phyloP scores from a whole-genome alignment of 2,888 invertebrate species.

The Belgica antarctica region DNA sequence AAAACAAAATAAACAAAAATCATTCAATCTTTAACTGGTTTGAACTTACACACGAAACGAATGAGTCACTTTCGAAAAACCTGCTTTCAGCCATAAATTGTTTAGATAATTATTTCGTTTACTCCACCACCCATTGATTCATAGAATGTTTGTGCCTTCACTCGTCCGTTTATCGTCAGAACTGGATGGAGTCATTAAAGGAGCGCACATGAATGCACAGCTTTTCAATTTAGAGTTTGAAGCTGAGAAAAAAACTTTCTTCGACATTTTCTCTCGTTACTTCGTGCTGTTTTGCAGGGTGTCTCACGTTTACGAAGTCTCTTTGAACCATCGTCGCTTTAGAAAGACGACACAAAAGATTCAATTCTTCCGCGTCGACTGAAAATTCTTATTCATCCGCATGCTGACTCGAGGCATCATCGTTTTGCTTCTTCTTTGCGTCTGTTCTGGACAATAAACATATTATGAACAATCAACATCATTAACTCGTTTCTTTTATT shows the following conservation, averaged over 20 bases:
- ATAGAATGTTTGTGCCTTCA: constrained; percentile 29
- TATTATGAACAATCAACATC: constrained; percentile 15
- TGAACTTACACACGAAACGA: constrained; percentile 3
- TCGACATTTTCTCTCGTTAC: not conserved
- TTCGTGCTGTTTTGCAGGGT: constrained; percentile 6
- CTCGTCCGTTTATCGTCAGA: constrained; percentile 14
- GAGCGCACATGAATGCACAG: constrained; percentile 12
- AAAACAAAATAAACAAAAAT: constrained; percentile 19
- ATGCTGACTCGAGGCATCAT: not conserved
- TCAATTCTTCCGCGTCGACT: constrained; percentile 7
- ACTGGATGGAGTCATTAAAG: constrained; percentile 37
- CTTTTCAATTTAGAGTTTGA: constrained; percentile 25
- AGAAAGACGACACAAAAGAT: not conserved
- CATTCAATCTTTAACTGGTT: not conserved
- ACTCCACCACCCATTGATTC: constrained; percentile 40
- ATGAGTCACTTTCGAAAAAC: constrained; percentile 30
- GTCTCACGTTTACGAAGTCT: constrained; percentile 17
- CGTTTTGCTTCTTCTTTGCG: not conserved
- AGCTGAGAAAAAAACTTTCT: constrained; percentile 4
- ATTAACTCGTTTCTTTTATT: not conserved
- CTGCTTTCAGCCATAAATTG: constrained; percentile 41
- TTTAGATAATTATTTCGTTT: constrained; percentile 42
- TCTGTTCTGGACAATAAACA: constrained; percentile 20
- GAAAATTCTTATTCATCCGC: not conserved
- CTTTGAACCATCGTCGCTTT: not conserved